A percentile compares a stretch with the other conserved stretches of the same genome.
phyloP scores from a whole-genome alignment of 1,140 invertebrate species.

The Camponotus vicinus region DNA sequence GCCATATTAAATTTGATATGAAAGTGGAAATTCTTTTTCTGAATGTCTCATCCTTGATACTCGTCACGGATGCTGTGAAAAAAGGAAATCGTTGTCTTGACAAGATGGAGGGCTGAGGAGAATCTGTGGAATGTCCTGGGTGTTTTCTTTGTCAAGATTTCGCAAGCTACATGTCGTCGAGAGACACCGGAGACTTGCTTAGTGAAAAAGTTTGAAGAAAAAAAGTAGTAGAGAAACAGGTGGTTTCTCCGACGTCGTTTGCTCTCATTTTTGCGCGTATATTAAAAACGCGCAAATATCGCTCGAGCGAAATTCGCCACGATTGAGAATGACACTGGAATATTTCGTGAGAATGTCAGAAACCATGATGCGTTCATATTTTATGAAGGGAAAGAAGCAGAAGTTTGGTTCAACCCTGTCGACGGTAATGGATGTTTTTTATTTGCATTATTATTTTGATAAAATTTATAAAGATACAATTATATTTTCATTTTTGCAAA shows the following conservation, averaged over 20 bases:
- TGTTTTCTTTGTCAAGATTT: background rate
- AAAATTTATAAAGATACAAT: conserved; percentile 3
- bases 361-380: conserved; percentile 80
- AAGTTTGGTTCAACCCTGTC: conserved; percentile 82
- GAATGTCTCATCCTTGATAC: background rate
- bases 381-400: conserved; percentile 79
- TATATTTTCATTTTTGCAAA: background rate
- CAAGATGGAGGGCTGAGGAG: background rate
- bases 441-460: conserved; percentile 23
- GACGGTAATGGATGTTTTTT: conserved; percentile 79
- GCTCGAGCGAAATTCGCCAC: conserved; percentile 36
- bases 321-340: conserved; percentile 81
- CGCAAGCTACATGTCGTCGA: background rate
- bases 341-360: conserved; percentile 80
- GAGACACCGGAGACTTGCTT: background rate
- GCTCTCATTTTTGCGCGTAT: conserved; percentile 52
- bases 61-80: background rate
- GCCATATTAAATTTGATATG: background rate
- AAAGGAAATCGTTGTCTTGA: background rate
- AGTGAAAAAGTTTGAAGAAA: background rate
- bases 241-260: conserved; percentile 71
- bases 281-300: conserved; percentile 67
- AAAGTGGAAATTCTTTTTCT: background rate
- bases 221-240: conserved; percentile 54
- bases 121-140: background rate